phyloP scores from a whole-genome alignment of 1,140 invertebrate genomes.

The Diorhabda sublineata region DNA sequence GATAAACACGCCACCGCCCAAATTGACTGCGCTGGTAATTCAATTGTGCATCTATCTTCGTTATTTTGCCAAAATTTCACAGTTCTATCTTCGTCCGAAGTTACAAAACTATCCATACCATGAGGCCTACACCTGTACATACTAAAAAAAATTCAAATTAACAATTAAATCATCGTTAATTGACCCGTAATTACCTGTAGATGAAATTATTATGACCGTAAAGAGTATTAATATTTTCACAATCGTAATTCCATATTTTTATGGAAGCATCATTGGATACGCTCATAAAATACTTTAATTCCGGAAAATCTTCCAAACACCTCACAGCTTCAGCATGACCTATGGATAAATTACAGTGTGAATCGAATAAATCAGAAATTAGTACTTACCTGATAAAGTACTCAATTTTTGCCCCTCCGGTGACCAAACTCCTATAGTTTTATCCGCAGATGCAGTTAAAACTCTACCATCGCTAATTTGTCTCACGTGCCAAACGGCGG shows the following conservation, averaged over 20 bases:
- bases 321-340: slow-evolving; percentile 91
- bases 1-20: slow-evolving; percentile 78
- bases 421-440: slow-evolving; percentile 81
- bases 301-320: slow-evolving; percentile 63
- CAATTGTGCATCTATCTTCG: slow-evolving; percentile 65
- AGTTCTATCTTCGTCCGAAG: slow-evolving; percentile 84
- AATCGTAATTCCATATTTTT: slow-evolving; percentile 73
- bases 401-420: slow-evolving; percentile 53
- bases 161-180: background rate
- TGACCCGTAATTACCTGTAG: slow-evolving; percentile 52
- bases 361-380: background rate
- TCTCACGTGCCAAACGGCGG: slow-evolving; percentile 85
- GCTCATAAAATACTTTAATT: slow-evolving; percentile 65
- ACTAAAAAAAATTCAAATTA: slow-evolving; percentile 41
- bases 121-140: slow-evolving; percentile 59
- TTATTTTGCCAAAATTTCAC: slow-evolving; percentile 74
- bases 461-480: slow-evolving; percentile 59
- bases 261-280: slow-evolving; percentile 88
- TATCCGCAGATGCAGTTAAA: slow-evolving; percentile 88
- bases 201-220: slow-evolving; percentile 80
- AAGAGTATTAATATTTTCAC: slow-evolving; percentile 73
- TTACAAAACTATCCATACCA: slow-evolving; percentile 60
- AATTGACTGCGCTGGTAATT: slow-evolving; percentile 79
- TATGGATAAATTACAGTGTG: slow-evolving; percentile 39
- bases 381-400: slow-evolving; percentile 48